phyloP scores from a whole-genome alignment of 2,888 invertebrate genomes.

The Steinernema scapterisci region DNA sequence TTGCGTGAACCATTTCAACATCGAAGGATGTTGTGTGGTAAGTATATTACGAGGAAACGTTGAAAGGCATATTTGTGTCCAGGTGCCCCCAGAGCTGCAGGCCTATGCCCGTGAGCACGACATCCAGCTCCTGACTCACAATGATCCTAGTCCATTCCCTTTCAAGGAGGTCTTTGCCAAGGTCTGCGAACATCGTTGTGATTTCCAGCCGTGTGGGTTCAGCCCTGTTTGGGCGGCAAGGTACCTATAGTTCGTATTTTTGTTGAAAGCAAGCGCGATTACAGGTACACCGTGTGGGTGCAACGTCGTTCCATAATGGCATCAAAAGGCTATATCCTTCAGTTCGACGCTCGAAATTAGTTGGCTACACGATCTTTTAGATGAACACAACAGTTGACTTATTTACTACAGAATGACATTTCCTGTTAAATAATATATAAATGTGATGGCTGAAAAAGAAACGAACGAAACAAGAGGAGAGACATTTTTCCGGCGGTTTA shows the following conservation, averaged over 20 bases:
- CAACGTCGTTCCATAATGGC: slow-evolving; percentile 66
- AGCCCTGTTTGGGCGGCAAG: slow-evolving; percentile 58
- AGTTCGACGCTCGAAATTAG: slow-evolving; percentile 40
- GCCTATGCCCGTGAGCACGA: slow-evolving; percentile 87
- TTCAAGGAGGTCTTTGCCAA: slow-evolving; percentile 55
- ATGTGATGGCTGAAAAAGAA: too few species aligned
- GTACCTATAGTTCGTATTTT: slow-evolving; percentile 24
- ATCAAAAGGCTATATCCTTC: slow-evolving; percentile 63
- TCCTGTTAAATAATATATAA: not conserved
- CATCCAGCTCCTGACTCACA: slow-evolving; percentile 90
- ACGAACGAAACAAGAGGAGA: too few species aligned
- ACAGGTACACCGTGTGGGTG: slow-evolving; percentile 65
- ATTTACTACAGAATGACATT: not conserved
- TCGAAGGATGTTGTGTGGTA: slow-evolving; percentile 66
- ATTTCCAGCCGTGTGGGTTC: slow-evolving; percentile 21
- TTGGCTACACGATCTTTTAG: too few species aligned
- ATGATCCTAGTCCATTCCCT: slow-evolving; percentile 78
- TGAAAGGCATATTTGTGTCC: not conserved
- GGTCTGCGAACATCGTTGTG: slow-evolving; percentile 48
- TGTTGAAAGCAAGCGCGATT: not conserved
- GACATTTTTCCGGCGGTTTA: not conserved
- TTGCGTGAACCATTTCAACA: slow-evolving; percentile 60
- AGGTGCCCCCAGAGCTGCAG: slow-evolving; percentile 82
- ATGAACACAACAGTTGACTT: too few species aligned
- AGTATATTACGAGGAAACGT: slow-evolving; percentile 35